Percentiles rank a stretch among this genome's conserved stretches.
phyloP scores from a whole-genome alignment of 2,888 invertebrate genomes.

The Chrysina gloriosa region DNA sequence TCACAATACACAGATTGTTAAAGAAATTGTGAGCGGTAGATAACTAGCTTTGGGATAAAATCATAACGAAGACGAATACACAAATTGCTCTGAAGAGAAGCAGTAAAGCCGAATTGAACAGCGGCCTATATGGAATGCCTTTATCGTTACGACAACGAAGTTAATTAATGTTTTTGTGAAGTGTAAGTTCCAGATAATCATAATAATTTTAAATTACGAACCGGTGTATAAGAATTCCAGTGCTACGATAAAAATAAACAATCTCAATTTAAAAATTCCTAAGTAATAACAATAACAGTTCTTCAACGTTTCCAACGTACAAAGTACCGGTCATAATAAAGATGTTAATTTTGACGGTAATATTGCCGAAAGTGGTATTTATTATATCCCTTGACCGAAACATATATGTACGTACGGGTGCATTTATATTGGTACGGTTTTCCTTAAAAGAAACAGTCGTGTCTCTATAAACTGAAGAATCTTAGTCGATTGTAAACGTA shows the following conservation, averaged over 20 bases:
- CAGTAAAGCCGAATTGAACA: conserved; percentile 1
- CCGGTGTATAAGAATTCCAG: conserved; percentile 36
- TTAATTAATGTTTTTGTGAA: conserved; percentile 33
- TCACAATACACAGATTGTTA: conserved; percentile 24
- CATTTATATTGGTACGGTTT: conserved; percentile 4
- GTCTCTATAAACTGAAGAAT: not conserved
- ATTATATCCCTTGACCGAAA: conserved; percentile 25
- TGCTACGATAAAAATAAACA: conserved; percentile 27
- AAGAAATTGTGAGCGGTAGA: conserved; percentile 16
- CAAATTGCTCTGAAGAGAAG: conserved; percentile 17
- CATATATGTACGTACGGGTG: too few species aligned
- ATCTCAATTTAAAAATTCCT: conserved; percentile 41
- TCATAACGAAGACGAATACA: conserved; percentile 26
- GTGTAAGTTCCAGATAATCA: conserved; percentile 36
- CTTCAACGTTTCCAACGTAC: conserved; percentile 47
- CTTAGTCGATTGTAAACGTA: not conserved
- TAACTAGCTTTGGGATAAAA: conserved; percentile 21
- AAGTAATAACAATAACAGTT: conserved; percentile 51
- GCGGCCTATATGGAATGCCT: conserved; percentile 25
- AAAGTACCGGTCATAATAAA: conserved; percentile 52
- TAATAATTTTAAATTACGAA: conserved; percentile 37
- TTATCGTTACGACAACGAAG: conserved; percentile 20
- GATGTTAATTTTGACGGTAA: conserved; percentile 53
- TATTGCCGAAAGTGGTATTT: conserved; percentile 50
- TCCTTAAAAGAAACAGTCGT: not conserved